These are phyloP conservation scores for Leiothrix lutea DNA, from an alignment of 2,113 vertebrate species.

Conservation along the genomic window DNA sequence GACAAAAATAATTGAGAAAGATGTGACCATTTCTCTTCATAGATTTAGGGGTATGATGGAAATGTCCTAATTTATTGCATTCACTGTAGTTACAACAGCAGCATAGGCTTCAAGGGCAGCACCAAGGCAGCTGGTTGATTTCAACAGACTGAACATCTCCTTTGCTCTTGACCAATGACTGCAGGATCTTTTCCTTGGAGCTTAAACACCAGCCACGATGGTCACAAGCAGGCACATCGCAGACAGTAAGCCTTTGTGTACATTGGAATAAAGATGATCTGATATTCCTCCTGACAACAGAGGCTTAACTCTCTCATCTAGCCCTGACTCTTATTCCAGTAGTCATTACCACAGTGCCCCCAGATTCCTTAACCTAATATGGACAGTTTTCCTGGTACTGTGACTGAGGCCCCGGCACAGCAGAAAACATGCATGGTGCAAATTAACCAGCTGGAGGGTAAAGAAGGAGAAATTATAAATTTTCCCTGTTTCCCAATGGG, in stretches of 20 bases:
- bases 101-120: neutral
- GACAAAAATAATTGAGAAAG: neutral
- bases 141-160: neutral
- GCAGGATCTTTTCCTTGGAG: neutral
- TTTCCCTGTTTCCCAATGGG: neutral
- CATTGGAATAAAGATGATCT: neutral
- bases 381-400: neutral
- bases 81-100: neutral
- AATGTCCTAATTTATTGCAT: neutral
- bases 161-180: neutral
- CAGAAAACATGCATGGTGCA: neutral
- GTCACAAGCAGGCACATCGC: neutral
- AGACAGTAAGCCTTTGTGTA: neutral
- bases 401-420: neutral
- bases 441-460: neutral
- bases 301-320: neutral
- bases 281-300: neutral
- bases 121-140: neutral
- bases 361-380: neutral
- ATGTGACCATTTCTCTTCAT: neutral
- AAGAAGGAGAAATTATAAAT: neutral
- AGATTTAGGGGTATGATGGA: neutral
- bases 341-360: neutral
- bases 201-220: rapidly evolving
- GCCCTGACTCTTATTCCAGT: neutral